Evolutionary conservation across 2,797 vertebrate species (phyloP), one percentile per base, ranked within the genome.

Genomic region (Chelidonichthys spinosus): DNA sequence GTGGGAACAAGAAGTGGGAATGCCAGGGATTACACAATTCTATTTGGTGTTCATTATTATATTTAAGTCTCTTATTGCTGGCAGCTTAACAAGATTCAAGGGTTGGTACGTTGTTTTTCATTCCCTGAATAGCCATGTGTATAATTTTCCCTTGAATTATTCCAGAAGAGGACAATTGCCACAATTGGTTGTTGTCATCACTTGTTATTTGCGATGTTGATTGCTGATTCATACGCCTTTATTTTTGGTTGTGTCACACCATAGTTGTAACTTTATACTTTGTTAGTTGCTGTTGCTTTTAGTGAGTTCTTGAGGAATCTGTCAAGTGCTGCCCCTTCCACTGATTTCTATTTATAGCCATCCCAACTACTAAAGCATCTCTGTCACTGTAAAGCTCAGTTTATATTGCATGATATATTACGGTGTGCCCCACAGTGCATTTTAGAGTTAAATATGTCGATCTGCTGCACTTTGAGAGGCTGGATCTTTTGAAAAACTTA

Each of bases 1-100:
- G 67, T 85, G 75, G 78, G 83, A 71, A 65, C 55, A 74, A 56
- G 77, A 72, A 53, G 53, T 68, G 60, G 69, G 59, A 69, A 78
- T 74, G 74, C 70, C 14, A 37, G 40, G 2, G 46, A 78, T 85
- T 69, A 79, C 53, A 72, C 82, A 83, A 74, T 81, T 76, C 47
- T 42, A 4, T 62, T 79, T 82, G 71, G 42, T 58, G 10, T 76
- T 25, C 64, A 7, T 71, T 69, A 63, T 75, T 70, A 11, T 73
- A 7, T 71, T n/a, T 39, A 44, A 50, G 15, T 33, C 9, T 62
- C 7, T 5, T 42, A 14, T 70, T 11, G 42, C 25, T 63, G 52
- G 25, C 6, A 69, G 15, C 11, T 62, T 6, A 64, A 4, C 18
- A 4, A n/a, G 14, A 65, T 60, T 32, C 52, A 37, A 33, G 25